phyloP scores from a whole-genome alignment of 2,888 invertebrate genomes.

The Selenia dentaria region DNA sequence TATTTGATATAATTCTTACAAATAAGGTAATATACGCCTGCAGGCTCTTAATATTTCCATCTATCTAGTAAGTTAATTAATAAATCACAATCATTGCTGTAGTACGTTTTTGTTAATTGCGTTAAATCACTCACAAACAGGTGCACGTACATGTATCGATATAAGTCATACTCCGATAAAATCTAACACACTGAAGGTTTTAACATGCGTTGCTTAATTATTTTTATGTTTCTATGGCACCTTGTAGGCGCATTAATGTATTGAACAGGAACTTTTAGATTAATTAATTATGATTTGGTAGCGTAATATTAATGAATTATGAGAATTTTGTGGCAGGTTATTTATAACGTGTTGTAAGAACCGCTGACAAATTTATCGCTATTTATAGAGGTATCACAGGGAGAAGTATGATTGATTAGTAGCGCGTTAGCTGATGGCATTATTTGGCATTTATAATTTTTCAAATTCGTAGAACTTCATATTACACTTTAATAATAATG shows the following conservation, averaged over 20 bases:
- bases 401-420: constrained; percentile 4
- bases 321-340: constrained; percentile 20
- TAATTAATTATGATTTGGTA: constrained; percentile 19
- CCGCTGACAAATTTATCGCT: constrained; percentile 20
- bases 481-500: no score
- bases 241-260: constrained; percentile 24
- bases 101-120: no score
- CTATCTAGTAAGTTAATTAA: no score
- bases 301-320: constrained; percentile 21
- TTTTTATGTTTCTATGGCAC: constrained; percentile 27
- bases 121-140: no score
- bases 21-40: no score
- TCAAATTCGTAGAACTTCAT: no score
- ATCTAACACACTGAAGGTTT: constrained; percentile 23
- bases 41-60: no score
- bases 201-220: constrained; percentile 27
- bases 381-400: not conserved
- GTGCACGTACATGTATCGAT: constrained; percentile 3
- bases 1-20: no score
- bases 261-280: constrained; percentile 28
- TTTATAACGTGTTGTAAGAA: constrained; percentile 18
- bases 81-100: no score
- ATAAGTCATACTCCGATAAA: constrained; percentile 21
- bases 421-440: not conserved
- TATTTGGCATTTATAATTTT: no score